phyloP scores from a whole-genome alignment of 2,113 vertebrate species.

The Perca schrenkii region DNA sequence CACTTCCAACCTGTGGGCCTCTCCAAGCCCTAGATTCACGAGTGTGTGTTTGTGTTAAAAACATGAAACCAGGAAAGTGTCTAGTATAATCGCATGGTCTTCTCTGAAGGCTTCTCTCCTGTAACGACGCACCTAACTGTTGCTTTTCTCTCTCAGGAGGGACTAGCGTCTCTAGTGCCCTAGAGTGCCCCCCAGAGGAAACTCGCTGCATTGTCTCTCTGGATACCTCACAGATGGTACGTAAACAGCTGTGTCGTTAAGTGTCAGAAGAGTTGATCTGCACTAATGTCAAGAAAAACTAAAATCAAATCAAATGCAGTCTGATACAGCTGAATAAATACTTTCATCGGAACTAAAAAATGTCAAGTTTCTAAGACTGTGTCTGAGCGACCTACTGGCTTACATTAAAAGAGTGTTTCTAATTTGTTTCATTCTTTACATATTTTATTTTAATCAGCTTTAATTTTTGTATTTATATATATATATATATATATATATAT shows the following conservation, averaged over 20 bases:
- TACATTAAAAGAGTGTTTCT: not conserved
- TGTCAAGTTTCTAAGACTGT: not conserved
- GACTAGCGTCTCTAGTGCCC: slow-evolving; percentile 94
- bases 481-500: too few species aligned
- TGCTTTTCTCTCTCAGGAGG: slow-evolving; percentile 87
- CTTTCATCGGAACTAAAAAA: not conserved
- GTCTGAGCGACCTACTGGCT: not conserved
- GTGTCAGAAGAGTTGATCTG: not conserved
- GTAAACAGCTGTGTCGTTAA: slow-evolving; percentile 33
- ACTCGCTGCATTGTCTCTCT: slow-evolving; percentile 94
- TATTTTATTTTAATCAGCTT: too few species aligned
- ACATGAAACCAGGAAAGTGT: not conserved
- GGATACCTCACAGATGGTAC: slow-evolving; percentile 99
- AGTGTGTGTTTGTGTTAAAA: not conserved
- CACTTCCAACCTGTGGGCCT: not conserved
- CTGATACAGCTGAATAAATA: not conserved
- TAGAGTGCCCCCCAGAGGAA: slow-evolving; percentile 96
- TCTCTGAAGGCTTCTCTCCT: not conserved
- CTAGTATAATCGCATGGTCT: not conserved
- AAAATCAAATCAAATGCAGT: not conserved
- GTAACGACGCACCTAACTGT: not conserved
- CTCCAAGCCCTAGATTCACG: not conserved
- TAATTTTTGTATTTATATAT: not conserved
- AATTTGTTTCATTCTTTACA: too few species aligned
- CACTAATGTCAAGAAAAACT: not conserved